Evolutionary conservation across 2,797 vertebrate genomes (phyloP), one percentile per base, ranked within the genome.

Genomic region (Acrocephalus scirpaceus): DNA sequence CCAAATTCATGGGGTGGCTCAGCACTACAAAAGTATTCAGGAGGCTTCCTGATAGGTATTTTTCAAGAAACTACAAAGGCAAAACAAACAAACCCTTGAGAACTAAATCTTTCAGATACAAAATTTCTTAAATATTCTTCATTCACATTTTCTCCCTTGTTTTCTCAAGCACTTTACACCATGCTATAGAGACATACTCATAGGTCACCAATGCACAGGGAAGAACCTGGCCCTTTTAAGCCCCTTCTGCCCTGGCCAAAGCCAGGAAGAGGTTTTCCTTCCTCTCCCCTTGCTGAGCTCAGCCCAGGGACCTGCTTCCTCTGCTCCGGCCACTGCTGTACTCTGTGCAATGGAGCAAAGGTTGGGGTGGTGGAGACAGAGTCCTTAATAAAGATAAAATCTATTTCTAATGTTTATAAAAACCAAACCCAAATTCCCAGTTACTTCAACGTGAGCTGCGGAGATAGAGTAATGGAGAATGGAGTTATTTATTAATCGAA

Each of bases 401-500:
- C 97, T 97, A 93, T 96, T 96, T 95, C 95, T 96, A 96, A 97
- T 96, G 96, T 86, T 96, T 97, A 95, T 97, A 96, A 97, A 97
- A 97, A 96, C 93, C 95, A 95, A 97, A 94, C 94, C 91, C 92
- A 94, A 97, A 97, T 96, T 97, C 97, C 86, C 97, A 91, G 94
- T 95, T 94, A 91, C 95, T 94, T 94, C 95, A 93, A 79, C 64
- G 54, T 97, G 96, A 95, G 90, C 72, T 72, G 84, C 86, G 84
- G 86, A 73, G 88, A 85, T 79, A 72, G 95, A 57, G 95, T 88
- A 97, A 96, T 94, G 96, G 95, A 92, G 95, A 87, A 95, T 72
- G 54, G 65, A 94, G 97, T 97, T 97, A 97, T 97, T 97, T 97
- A 97, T 97, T 97, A 97, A 97, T 97, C 97, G 97, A 95, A 96